phyloP scores from a whole-genome alignment of 2,113 vertebrate species.

The Carettochelys insculpta region DNA sequence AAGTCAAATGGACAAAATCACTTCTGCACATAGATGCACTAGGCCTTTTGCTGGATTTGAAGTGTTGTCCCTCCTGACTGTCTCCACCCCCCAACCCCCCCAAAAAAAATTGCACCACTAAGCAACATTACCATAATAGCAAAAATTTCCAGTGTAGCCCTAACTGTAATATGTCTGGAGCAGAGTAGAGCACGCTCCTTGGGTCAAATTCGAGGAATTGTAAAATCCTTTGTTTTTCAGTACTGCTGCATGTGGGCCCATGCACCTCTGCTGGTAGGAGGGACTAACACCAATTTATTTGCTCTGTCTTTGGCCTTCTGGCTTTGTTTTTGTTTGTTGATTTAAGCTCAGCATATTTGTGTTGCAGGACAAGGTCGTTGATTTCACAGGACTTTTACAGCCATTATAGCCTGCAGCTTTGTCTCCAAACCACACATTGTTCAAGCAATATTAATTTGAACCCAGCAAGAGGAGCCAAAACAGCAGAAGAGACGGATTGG shows the following conservation, averaged over 20 bases:
- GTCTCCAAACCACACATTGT: slow-evolving; percentile 1
- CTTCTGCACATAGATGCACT: no score
- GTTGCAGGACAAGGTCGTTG: slow-evolving; percentile 51
- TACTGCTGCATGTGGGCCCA: neutral
- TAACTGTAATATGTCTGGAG: no score
- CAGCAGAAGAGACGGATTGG: neutral
- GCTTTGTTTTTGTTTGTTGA: slow-evolving; percentile 38
- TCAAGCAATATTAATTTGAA: slow-evolving; percentile 47
- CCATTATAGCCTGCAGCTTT: slow-evolving; percentile 13
- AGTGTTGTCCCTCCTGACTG: no score
- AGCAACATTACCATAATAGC: no score
- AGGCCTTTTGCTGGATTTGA: no score
- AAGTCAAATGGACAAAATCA: no score
- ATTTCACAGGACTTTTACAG: slow-evolving; percentile 62
- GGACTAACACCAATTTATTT: slow-evolving; percentile 15
- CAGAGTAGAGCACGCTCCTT: no score
- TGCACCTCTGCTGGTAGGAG: neutral
- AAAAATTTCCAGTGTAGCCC: no score
- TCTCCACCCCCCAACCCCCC: no score
- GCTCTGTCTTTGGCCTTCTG: neutral
- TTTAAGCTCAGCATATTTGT: slow-evolving; percentile 38
- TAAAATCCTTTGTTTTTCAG: neutral
- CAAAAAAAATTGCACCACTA: no score
- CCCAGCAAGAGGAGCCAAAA: slow-evolving; percentile 9
- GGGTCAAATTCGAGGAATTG: neutral